A percentile compares a stretch with the other conserved stretches of the same genome.
Evolutionary conservation across 2,888 invertebrate genomes (phyloP).

Genomic region (Rhopalosiphum nymphaeae): DNA sequence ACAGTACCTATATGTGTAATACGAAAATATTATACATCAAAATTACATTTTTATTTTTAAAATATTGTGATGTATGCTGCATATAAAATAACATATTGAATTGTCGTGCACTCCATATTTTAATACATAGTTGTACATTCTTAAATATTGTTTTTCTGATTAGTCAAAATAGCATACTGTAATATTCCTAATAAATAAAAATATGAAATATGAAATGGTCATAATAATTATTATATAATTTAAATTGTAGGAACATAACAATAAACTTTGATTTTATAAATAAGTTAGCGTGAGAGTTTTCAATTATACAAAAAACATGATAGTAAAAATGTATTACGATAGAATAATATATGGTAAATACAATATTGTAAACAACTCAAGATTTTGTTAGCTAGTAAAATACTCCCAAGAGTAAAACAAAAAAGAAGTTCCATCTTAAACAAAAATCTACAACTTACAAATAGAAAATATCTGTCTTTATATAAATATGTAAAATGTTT

Average conservation of each 20-base stretch:
- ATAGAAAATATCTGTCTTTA: not conserved
- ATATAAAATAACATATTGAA: not conserved
- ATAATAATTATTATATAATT: not conserved
- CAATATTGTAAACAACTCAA: constrained; percentile 14
- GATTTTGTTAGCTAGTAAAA: constrained; percentile 10
- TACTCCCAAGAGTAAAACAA: constrained; percentile 40
- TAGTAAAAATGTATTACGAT: not conserved
- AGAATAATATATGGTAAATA: not conserved
- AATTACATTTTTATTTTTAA: not conserved
- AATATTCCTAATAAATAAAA: not conserved
- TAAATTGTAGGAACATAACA: not conserved
- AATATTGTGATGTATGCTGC: not conserved
- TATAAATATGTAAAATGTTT: not conserved
- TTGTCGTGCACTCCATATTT: not conserved
- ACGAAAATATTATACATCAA: not conserved
- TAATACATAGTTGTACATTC: not conserved
- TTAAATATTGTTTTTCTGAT: not conserved
- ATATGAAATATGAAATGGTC: not conserved
- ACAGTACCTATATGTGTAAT: not conserved
- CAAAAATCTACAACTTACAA: not conserved
- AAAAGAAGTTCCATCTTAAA: not conserved
- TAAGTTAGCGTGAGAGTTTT: not conserved
- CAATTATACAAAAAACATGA: not conserved
- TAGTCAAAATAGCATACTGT: not conserved
- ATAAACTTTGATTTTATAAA: constrained; percentile 5